Evolutionary conservation across 2,113 vertebrate species (phyloP).

Genomic region (Promerops cafer): DNA sequence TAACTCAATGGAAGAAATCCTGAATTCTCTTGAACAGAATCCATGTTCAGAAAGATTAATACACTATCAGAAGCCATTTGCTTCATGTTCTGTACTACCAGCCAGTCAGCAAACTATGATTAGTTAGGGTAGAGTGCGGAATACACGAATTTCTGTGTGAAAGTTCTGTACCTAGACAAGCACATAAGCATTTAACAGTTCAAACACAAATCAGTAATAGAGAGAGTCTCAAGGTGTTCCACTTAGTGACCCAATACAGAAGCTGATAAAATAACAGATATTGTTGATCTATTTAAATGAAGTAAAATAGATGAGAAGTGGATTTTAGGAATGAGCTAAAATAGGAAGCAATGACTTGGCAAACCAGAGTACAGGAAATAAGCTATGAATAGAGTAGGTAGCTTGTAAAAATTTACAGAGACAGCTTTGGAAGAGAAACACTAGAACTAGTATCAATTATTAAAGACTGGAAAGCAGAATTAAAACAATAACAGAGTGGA

Average conservation of each 20-base stretch:
- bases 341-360: background rate
- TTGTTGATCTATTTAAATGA: background rate
- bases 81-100: background rate
- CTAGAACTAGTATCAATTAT: background rate
- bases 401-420: background rate
- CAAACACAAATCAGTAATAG: background rate
- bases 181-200: background rate
- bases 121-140: accelerated
- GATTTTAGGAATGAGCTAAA: background rate
- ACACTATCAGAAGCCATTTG: background rate
- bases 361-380: background rate
- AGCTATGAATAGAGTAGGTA: background rate
- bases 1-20: background rate
- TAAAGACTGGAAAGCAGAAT: background rate
- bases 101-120: background rate
- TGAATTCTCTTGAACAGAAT: background rate
- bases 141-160: background rate
- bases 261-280: background rate
- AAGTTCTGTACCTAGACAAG: background rate
- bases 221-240: background rate
- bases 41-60: background rate
- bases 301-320: background rate
- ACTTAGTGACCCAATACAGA: background rate
- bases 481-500: background rate
- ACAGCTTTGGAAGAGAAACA: background rate